phyloP scores from a whole-genome alignment of 2,797 vertebrate species.

The Octomys mimax region DNA sequence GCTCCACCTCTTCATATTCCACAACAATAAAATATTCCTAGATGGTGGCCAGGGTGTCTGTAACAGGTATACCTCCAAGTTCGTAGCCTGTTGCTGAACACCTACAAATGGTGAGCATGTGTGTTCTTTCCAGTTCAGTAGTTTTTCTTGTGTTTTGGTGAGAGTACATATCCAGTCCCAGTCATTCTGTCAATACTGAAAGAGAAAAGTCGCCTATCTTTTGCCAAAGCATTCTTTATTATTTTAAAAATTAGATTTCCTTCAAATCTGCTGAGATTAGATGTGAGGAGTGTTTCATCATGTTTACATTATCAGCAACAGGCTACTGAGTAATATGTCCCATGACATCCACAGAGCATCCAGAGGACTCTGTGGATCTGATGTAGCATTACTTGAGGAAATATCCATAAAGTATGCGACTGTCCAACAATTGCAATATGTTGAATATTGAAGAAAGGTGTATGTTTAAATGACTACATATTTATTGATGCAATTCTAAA shows the following conservation, averaged over 20 bases:
- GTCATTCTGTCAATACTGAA: not conserved
- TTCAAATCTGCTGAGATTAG: not conserved
- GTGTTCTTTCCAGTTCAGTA: not conserved
- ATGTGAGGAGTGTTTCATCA: not conserved
- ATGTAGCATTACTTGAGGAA: not conserved
- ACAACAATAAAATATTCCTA: not conserved
- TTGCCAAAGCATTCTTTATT: not conserved
- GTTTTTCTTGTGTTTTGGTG: not conserved
- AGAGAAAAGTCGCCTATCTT: not conserved
- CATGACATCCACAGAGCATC: not conserved
- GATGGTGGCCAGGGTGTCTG: not conserved
- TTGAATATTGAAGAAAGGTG: constrained; percentile 27
- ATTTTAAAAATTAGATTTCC: not conserved
- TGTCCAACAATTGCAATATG: not conserved
- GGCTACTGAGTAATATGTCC: not conserved
- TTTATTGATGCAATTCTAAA: not conserved
- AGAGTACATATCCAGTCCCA: not conserved
- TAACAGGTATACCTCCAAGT: not conserved
- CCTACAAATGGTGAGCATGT: not conserved
- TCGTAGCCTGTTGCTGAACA: not conserved
- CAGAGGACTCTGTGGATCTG: not conserved
- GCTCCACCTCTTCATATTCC: not conserved
- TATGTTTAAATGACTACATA: not conserved
- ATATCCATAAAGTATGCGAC: not conserved
- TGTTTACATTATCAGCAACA: not conserved